Evolutionary conservation across 2,888 invertebrate species (phyloP).

Genomic region (Formica aserva): DNA sequence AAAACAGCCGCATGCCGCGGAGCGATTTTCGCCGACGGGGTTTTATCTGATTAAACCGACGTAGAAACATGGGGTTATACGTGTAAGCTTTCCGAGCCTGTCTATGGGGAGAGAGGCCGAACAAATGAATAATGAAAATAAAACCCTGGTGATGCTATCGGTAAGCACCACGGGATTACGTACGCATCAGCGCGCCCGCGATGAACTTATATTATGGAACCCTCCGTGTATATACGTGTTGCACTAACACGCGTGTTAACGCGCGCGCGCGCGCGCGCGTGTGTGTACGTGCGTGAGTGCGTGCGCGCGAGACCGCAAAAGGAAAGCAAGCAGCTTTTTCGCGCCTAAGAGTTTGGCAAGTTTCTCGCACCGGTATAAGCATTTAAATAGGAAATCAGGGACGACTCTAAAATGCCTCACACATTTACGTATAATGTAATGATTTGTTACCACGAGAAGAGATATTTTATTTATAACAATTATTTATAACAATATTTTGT

Average conservation of each 20-base stretch:
- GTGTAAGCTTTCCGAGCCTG: constrained; percentile 79
- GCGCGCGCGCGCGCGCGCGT: background rate
- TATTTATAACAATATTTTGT: background rate
- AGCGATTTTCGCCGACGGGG: constrained; percentile 75
- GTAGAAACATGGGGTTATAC: constrained; percentile 85
- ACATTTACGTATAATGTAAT: background rate
- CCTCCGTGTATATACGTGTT: constrained; percentile 43
- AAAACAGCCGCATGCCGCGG: constrained; percentile 52
- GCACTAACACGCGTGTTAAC: constrained; percentile 15
- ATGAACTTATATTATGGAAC: constrained; percentile 79
- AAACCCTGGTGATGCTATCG: constrained; percentile 84
- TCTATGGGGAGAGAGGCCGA: constrained; percentile 80
- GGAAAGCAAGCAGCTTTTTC: constrained; percentile 40
- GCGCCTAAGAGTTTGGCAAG: constrained; percentile 43
- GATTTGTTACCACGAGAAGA: background rate
- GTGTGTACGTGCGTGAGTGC: background rate
- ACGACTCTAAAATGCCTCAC: background rate
- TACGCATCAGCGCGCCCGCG: constrained; percentile 84
- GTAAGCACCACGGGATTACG: constrained; percentile 84
- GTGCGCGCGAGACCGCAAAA: constrained; percentile 24
- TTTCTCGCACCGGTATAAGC: constrained; percentile 35
- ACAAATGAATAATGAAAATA: constrained; percentile 86
- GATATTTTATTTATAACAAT: background rate
- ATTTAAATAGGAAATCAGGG: constrained; percentile 51
- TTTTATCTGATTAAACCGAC: constrained; percentile 85